Conservation (phyloP, 2,888 invertebrate species). For the Andrena chrysosceles region DNA sequence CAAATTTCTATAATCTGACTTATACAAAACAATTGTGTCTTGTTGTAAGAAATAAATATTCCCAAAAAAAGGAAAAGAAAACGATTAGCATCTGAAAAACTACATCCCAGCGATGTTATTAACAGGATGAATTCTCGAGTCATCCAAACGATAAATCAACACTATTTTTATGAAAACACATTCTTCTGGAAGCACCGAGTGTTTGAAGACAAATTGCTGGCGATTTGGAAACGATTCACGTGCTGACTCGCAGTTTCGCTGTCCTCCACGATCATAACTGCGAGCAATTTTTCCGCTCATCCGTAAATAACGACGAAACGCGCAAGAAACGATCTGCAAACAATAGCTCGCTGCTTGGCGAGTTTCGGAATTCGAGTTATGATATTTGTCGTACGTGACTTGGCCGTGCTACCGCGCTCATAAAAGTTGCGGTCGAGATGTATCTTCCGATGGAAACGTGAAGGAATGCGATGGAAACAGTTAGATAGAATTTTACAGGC, state of each 20-base stretch:
- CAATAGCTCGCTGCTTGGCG: constrained; percentile 54
- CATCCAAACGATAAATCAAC: neutral
- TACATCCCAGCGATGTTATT: neutral
- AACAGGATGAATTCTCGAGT: neutral
- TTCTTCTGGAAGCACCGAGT: constrained; percentile 7
- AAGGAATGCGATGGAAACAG: constrained; percentile 44
- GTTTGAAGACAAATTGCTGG: constrained; percentile 28
- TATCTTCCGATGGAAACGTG: constrained; percentile 47
- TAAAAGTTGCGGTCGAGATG: constrained; percentile 56
- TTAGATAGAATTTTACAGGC: constrained; percentile 24
- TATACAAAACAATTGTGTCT: no score
- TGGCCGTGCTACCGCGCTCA: constrained; percentile 63
- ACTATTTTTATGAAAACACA: neutral
- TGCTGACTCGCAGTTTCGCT: constrained; percentile 33
- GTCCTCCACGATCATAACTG: constrained; percentile 21
- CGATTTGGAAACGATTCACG: constrained; percentile 51
- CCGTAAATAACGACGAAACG: constrained; percentile 54
- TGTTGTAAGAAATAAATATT: no score
- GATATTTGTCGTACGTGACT: constrained; percentile 72
- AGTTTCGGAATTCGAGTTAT: constrained; percentile 60
- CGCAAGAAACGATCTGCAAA: constrained; percentile 62
- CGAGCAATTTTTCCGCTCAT: constrained; percentile 47
- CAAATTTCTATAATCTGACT: no score
- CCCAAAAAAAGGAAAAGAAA: no score
- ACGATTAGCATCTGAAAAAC: neutral